A percentile compares a stretch with the other conserved stretches of the same genome.
Conservation (phyloP, 2,888 invertebrate species). For the Eupithecia abbreviata region DNA sequence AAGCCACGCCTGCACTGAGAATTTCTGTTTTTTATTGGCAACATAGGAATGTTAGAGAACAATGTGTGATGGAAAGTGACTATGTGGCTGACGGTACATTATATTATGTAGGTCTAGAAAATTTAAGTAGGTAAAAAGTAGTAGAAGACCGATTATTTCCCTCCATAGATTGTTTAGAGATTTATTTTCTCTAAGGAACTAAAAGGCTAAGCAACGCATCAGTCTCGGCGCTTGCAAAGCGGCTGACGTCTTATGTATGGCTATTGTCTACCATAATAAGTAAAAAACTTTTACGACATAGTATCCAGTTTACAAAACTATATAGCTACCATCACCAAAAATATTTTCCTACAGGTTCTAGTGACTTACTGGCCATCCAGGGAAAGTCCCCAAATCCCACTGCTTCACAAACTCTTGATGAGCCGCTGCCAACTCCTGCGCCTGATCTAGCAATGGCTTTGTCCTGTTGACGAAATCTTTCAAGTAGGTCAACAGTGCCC, state of each 20-base stretch:
- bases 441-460: slow-evolving; percentile 93
- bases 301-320: not conserved
- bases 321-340: not conserved
- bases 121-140: too few relatives aligned
- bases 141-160: too few relatives aligned
- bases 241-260: not conserved
- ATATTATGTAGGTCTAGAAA: too few relatives aligned
- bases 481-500: slow-evolving; percentile 92
- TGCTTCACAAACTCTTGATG: slow-evolving; percentile 92
- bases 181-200: too few relatives aligned
- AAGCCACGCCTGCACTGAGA: not conserved
- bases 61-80: too few relatives aligned
- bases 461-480: slow-evolving; percentile 92
- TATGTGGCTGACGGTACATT: too few relatives aligned
- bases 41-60: too few relatives aligned
- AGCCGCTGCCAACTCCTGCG: slow-evolving; percentile 90
- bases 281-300: not conserved
- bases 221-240: not conserved
- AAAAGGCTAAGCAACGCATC: too few relatives aligned
- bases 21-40: too few relatives aligned
- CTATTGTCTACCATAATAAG: not conserved
- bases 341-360: not conserved
- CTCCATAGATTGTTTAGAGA: not conserved
- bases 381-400: slow-evolving; percentile 95
- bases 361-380: slow-evolving; percentile 93